These are phyloP conservation scores for Theristus sp. DNA, from an alignment of 2,888 invertebrate genomes.

Conservation along the genomic window DNA sequence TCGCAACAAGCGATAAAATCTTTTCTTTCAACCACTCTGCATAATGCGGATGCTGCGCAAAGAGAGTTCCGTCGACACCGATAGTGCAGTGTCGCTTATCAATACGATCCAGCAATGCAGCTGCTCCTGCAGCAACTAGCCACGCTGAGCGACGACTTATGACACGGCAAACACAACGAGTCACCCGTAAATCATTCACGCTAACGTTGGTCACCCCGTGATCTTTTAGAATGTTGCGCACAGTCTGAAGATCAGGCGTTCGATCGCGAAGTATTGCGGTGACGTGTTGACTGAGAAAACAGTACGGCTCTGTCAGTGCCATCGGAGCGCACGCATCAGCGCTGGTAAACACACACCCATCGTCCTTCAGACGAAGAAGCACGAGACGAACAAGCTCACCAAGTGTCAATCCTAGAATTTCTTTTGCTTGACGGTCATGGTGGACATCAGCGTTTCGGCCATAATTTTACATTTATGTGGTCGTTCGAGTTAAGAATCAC, in stretches of 20 bases:
- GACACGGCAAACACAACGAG: neutral
- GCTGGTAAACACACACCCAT: no score
- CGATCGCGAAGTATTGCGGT: neutral
- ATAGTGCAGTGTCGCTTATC: neutral
- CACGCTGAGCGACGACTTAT: neutral
- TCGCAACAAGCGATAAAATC: no score
- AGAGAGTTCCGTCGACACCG: neutral
- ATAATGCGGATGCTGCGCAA: neutral
- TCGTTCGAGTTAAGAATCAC: no score
- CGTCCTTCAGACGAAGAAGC: no score
- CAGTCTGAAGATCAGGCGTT: neutral
- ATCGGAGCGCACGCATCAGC: no score
- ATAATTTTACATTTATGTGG: no score
- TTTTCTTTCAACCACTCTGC: neutral
- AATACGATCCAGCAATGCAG: neutral
- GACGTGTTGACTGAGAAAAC: no score
- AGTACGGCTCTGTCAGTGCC: no score
- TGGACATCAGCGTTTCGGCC: no score
- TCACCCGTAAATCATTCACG: neutral
- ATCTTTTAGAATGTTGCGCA: neutral
- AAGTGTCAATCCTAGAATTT: no score
- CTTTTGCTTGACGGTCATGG: no score
- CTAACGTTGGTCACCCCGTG: neutral
- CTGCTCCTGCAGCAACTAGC: neutral
- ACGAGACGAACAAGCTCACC: no score